phyloP scores from a whole-genome alignment of 2,888 invertebrate species.

The Ephialtes manifestator region DNA sequence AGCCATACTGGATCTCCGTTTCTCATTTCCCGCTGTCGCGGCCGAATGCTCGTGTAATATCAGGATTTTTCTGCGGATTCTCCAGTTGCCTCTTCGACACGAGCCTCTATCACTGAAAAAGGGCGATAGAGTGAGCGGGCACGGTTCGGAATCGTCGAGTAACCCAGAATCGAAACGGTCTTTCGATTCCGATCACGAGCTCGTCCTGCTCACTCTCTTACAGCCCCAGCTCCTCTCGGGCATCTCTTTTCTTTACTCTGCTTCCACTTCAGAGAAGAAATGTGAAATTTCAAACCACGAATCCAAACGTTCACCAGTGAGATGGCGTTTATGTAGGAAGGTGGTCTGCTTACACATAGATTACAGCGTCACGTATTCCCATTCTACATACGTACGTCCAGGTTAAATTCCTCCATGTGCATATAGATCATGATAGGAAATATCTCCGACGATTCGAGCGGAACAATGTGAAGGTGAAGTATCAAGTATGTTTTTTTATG shows the following conservation, averaged over 20 bases:
- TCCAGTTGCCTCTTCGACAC: constrained; percentile 29
- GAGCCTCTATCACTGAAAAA: background rate
- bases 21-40: constrained; percentile 78
- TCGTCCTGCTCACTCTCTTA: constrained; percentile 56
- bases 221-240: background rate
- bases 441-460: background rate
- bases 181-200: constrained; percentile 75
- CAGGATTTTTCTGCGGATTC: constrained; percentile 61
- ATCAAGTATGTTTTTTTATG: background rate
- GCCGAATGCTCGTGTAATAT: constrained; percentile 70
- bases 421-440: background rate
- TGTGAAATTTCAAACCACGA: constrained; percentile 41
- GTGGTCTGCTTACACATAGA: constrained; percentile 22
- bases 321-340: constrained; percentile 21
- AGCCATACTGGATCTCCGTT: constrained; percentile 70
- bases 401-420: background rate
- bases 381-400: background rate
- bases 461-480: background rate
- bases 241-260: constrained; percentile 37
- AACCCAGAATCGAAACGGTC: constrained; percentile 60
- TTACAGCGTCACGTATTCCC: constrained; percentile 20
- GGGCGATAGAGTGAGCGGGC: constrained; percentile 15
- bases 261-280: constrained; percentile 31
- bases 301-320: constrained; percentile 36
- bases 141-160: constrained; percentile 48